phyloP scores from a whole-genome alignment of 1,140 invertebrate species.

The Listronotus oregonensis region DNA sequence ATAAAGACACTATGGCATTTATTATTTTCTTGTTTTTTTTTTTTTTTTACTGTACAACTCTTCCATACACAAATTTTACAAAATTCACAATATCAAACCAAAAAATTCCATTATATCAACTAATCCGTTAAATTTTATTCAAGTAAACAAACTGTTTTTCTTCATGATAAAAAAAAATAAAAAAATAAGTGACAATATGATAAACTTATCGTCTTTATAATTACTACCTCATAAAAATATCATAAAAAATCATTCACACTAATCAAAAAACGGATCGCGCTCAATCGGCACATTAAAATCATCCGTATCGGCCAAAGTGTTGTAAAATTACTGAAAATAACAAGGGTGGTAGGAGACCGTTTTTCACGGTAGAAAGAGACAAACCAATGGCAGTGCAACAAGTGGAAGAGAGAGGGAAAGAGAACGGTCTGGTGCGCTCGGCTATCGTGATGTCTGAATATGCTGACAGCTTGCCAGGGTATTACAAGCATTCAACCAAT shows the following conservation, averaged over 20 bases:
- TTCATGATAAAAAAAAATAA: not conserved
- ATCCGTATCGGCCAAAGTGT: slow-evolving; percentile 44
- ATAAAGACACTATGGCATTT: no score
- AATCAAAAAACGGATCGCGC: slow-evolving; percentile 32
- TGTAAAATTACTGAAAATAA: slow-evolving; percentile 52
- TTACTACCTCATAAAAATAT: slow-evolving; percentile 34
- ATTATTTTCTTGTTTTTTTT: no score
- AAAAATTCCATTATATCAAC: no score
- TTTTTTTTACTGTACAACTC: no score
- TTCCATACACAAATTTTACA: no score
- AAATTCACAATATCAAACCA: no score
- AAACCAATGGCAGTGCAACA: slow-evolving; percentile 37
- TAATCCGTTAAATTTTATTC: no score
- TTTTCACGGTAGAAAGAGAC: slow-evolving; percentile 38
- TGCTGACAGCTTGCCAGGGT: slow-evolving; percentile 57
- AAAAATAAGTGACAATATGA: slow-evolving; percentile 8
- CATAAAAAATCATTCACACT: slow-evolving; percentile 31
- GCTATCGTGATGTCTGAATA: slow-evolving; percentile 55
- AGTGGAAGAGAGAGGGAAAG: slow-evolving; percentile 42
- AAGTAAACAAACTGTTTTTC: not conserved
- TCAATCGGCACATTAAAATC: slow-evolving; percentile 26
- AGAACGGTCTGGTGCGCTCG: slow-evolving; percentile 49
- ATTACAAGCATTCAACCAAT: slow-evolving; percentile 54
- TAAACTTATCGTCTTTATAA: slow-evolving; percentile 27
- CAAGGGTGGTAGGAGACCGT: slow-evolving; percentile 51